Evolutionary conservation across 2,797 vertebrate genomes (phyloP), one percentile per base, ranked within the genome.

Genomic region (Eulemur albifrons): DNA sequence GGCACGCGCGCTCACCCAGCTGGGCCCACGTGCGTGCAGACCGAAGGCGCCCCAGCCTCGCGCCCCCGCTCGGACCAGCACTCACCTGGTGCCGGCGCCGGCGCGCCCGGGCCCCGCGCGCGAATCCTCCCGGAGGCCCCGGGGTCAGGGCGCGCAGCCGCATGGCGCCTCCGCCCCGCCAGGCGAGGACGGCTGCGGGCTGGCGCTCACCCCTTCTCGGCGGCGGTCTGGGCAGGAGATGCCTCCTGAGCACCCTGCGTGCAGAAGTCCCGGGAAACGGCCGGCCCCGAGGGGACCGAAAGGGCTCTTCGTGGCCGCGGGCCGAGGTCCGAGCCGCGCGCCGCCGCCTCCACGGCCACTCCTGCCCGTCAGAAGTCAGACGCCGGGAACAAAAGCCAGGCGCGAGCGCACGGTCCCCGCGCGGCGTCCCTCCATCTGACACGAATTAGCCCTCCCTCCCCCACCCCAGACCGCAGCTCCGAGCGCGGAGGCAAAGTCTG

Each of bases 111-210:
- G 38, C 43, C 69, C 94, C 77, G 65, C 90, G 88, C 54, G 35
- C 43, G 48, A 45, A 27, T 84, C 93, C 95, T 88, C 54, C 95
- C 9, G 89, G 90, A 0, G 81, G 91, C 84, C 91, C 72, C 27
- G 67, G 67, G 13, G n/a, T 93, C 90, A 96, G 67, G 45, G 88
- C 85, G 59, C 96, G 93, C 32, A 97, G 91, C 67, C 97, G 85
- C 94, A 98, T 97, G 95, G 96, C 87, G 25, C 70, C 67, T 30
- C 50, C 1, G 52, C 14, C 1, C 1, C 30, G 32, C 69, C 38
- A 0, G 54, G 77, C 12, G 25, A 27, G 75, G 91, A 9, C 3
- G 12, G 30, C 57, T 32, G 32, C 38, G 21, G 82, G 5, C 32
- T 15, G 45, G 48, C 18, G 32, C 63, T 2, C 84, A 57, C 35